Conservation (phyloP, 2,797 vertebrate genomes). For the Typhlichthys subterraneus region DNA sequence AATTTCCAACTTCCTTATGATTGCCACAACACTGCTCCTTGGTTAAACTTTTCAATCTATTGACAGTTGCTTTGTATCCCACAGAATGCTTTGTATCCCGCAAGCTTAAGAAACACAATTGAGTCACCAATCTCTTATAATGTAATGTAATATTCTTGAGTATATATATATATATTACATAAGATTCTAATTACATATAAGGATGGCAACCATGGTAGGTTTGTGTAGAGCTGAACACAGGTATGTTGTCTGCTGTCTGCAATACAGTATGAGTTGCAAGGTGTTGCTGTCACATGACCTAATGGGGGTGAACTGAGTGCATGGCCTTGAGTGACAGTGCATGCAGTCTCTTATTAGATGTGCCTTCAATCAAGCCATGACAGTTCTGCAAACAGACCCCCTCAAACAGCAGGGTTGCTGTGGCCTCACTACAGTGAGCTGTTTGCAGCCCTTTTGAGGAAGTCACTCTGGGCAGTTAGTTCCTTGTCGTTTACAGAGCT, state of each 20-base stretch:
- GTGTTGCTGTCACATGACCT: constrained; percentile 43
- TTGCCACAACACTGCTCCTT: constrained; percentile 43
- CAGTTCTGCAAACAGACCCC: constrained; percentile 24
- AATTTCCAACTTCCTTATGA: constrained; percentile 8
- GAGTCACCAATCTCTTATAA: constrained; percentile 1
- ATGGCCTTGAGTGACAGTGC: constrained; percentile 54
- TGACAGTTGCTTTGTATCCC: constrained; percentile 16
- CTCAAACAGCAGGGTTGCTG: constrained; percentile 7
- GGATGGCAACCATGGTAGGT: no score
- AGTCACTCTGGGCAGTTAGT: not conserved
- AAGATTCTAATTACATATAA: no score
- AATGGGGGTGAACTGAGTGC: constrained; percentile 31
- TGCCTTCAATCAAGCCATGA: constrained; percentile 55
- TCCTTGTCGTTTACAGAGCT: not conserved
- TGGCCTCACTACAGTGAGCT: not conserved
- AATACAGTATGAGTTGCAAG: constrained; percentile 24
- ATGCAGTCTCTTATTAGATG: constrained; percentile 5
- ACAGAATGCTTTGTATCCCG: constrained; percentile 26
- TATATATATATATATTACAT: no score
- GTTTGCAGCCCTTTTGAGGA: constrained; percentile 4
- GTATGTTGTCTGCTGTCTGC: not conserved
- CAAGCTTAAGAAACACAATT: constrained; percentile 5
- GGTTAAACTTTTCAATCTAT: constrained; percentile 39
- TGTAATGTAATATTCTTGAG: no score
- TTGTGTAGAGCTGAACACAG: no score